phyloP scores from a whole-genome alignment of 2,113 vertebrate species.

The Cyprinodon tularosa region DNA sequence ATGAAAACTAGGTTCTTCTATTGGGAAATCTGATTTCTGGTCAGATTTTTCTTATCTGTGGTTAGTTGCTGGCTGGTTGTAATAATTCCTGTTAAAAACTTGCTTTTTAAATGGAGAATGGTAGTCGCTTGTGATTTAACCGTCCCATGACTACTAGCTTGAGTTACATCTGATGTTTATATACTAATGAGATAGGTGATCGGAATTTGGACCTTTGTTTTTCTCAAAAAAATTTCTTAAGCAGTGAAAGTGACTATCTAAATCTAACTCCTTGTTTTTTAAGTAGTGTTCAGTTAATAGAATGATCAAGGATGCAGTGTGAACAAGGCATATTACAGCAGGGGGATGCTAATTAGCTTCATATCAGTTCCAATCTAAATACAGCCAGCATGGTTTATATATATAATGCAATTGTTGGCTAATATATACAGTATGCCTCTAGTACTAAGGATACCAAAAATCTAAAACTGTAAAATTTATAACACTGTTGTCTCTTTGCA shows the following conservation, averaged over 20 bases:
- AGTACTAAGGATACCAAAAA: too few species aligned
- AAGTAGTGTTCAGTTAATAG: background rate
- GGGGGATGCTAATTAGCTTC: too few species aligned
- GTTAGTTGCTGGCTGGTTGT: background rate
- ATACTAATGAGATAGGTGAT: background rate
- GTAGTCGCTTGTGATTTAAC: background rate
- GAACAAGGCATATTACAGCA: background rate
- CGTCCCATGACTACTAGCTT: background rate
- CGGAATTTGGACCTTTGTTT: too few species aligned
- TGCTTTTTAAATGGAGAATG: background rate
- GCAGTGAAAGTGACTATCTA: too few species aligned
- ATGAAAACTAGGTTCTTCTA: background rate
- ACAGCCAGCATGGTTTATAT: too few species aligned
- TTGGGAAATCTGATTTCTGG: background rate
- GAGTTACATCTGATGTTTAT: background rate
- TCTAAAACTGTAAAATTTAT: too few species aligned
- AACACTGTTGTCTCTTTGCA: too few species aligned
- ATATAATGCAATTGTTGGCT: too few species aligned
- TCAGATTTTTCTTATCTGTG: background rate
- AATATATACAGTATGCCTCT: too few species aligned
- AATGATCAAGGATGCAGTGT: background rate
- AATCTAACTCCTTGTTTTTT: too few species aligned
- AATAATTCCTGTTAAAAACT: background rate
- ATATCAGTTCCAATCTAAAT: too few species aligned
- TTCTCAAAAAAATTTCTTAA: too few species aligned